Base-by-base conservation (phyloP, 2,888 invertebrate species). In the Antitype chi region DNA sequence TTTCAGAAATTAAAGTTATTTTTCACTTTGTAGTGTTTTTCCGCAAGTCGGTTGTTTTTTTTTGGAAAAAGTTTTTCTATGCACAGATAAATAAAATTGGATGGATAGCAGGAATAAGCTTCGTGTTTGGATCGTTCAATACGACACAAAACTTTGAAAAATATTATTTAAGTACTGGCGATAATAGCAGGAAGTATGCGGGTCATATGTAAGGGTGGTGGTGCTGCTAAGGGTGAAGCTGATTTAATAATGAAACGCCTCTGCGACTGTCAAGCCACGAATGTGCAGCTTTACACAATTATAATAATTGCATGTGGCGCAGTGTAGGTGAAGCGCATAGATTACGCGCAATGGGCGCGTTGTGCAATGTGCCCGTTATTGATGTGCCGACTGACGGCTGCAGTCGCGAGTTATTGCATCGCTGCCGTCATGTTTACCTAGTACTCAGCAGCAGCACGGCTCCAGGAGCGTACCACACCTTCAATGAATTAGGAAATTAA, bases 311-410 rank as follows among this genome's bases (percentile, higher is more conserved):
- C 81, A 70, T 72, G 80, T 20, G 71, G 68, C 62, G 74, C 52
- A 55, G 76, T 84, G 82, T 80, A 82, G 79, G 85, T 85, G 80
- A 78, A 78, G 62, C 74, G 74, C 87, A 71, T 87, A 87, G 77
- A 88, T 88, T 75, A 84, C 78, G 66, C 62, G 87, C 87, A 82
- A 85, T 80, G 85, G 84, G 78, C 76, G 76, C 71, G 72, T 74
- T 76, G 76, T 75, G 82, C 82, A 81, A 84, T 53, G 69, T 20
- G 68, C 59, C 32, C 76, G 81, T 86, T 83, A 87, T 87, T 83
- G 86, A 87, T 86, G 87, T 70, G 80, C 78, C 84, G 80, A 80
- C 77, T 72, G 88, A 81, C 87, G 80, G 49, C 76, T 66, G 80
- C 57, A 63, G 67, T 32, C 55, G 72, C 81, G 85, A 90, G 73